Evolutionary conservation across 2,113 vertebrate genomes (phyloP).

Genomic region (Heteronetta atricapilla): DNA sequence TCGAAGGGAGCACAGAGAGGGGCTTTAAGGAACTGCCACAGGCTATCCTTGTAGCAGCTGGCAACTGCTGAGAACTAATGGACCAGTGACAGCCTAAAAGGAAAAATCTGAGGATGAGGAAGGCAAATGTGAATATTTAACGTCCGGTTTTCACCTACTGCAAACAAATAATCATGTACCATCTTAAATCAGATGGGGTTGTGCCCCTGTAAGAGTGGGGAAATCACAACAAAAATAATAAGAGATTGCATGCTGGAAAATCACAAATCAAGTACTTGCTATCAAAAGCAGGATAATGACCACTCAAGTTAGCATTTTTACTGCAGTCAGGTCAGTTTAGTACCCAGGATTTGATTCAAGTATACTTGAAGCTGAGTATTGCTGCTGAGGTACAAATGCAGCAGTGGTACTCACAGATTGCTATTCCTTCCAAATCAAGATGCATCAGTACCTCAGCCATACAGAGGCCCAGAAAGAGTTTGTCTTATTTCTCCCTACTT

Average conservation of each 20-base stretch:
- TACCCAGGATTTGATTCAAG: not conserved
- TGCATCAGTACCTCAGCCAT: not conserved
- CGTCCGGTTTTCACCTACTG: not conserved
- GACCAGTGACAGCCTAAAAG: not conserved
- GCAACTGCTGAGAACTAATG: not conserved
- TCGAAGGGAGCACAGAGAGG: not conserved
- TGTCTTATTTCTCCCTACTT: not conserved
- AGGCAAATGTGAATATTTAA: constrained; percentile 8
- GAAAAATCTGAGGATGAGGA: not conserved
- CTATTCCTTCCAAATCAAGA: not conserved
- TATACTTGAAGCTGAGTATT: not conserved
- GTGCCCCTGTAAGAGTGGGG: not conserved
- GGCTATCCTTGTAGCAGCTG: not conserved
- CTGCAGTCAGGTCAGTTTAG: not conserved
- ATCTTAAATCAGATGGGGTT: not conserved
- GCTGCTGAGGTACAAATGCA: not conserved
- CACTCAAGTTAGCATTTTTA: not conserved
- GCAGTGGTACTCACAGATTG: not conserved
- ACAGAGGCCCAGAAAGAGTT: not conserved
- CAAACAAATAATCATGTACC: not conserved
- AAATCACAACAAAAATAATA: not conserved
- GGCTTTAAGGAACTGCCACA: not conserved
- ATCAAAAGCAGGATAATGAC: not conserved
- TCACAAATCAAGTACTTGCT: not conserved
- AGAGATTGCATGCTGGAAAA: not conserved